Evolutionary conservation across 2,113 vertebrate species (phyloP), one percentile per base, ranked within the genome.

Genomic region (Microtus oregoni): DNA sequence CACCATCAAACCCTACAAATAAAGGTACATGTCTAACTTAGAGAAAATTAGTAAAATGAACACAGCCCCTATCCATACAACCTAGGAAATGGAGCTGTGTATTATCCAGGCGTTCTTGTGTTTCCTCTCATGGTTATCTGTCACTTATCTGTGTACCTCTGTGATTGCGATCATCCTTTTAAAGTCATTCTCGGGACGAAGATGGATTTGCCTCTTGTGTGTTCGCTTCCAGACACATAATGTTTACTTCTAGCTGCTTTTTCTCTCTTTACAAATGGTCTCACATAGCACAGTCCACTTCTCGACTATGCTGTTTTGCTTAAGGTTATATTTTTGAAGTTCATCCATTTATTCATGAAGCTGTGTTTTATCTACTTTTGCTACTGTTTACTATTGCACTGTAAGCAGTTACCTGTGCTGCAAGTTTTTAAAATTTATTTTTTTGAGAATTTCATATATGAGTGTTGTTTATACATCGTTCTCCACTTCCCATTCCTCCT

Each of bases 311-410:
- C 44, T 90, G 12, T 87, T 94, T 94, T 63, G 90, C 10, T 89
- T 38, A 92, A 81, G 55, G 68, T 81, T 89, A 35, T 81, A 50
- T 58, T 92, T 96, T 75, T 92, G 47, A 94, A 65, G 78, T 55
- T 72, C 73, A 93, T 67, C 41, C 24, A 11, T 83, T 73, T 92
- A 93, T 90, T 96, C 87, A 75, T 87, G 88, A 92, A 85, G 63
- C 28, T 73, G 0, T 83, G 38, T 78, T 52, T 91, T 89, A 22
- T 52, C 86, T 90, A 68, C 44, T 94, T 89, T 94, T 94, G 73
- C 15, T 63, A 22, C 72, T 52, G 2, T 86, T 6, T 35, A 58
- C 26, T 32, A 41, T 77, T 91, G 17, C 32, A 44, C 75, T 92
- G 41, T 91, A 88, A 79, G 38, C 47, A 89, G 15, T 76, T 89